A percentile compares a stretch with the other conserved stretches of the same genome.
These are phyloP conservation scores for Calypte anna DNA, from an alignment of 2,113 vertebrate genomes.

Conservation along the genomic window DNA sequence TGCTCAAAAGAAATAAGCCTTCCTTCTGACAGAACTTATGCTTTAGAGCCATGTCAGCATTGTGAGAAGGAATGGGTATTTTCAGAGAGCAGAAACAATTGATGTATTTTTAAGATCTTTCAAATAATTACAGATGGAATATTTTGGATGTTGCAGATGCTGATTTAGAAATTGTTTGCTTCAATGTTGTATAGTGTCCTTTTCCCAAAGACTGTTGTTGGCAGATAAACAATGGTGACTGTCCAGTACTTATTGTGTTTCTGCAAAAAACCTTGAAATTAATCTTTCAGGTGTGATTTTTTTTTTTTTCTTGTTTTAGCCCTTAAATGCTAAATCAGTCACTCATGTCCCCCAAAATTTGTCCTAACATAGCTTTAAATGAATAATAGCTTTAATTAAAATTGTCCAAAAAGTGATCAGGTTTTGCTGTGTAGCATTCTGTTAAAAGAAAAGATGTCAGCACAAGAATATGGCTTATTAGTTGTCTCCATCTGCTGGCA, in stretches of 20 bases:
- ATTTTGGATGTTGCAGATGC: not conserved
- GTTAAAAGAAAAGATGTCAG: not conserved
- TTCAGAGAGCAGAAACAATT: not conserved
- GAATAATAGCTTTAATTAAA: not conserved
- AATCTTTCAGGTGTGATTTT: not conserved
- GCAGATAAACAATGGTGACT: not conserved
- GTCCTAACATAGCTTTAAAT: not conserved
- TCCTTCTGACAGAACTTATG: not conserved
- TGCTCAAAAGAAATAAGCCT: not conserved
- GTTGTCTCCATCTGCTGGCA: not conserved
- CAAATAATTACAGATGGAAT: not conserved
- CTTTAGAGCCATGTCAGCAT: not conserved
- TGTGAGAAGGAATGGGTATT: not conserved
- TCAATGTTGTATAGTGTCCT: not conserved
- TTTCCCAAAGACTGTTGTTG: not conserved
- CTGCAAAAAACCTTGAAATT: not conserved
- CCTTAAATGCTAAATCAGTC: not conserved
- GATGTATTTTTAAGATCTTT: not conserved
- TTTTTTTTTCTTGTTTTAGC: not conserved
- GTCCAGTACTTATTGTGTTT: not conserved
- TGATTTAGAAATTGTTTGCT: not conserved
- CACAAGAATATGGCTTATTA: not conserved
- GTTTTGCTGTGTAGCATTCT: not conserved
- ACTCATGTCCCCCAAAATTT: not conserved
- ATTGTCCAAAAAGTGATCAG: not conserved